Percentiles rank a stretch among this genome's conserved stretches.
Conservation (phyloP, 2,113 vertebrate species). For the Chaetura pelagica region DNA sequence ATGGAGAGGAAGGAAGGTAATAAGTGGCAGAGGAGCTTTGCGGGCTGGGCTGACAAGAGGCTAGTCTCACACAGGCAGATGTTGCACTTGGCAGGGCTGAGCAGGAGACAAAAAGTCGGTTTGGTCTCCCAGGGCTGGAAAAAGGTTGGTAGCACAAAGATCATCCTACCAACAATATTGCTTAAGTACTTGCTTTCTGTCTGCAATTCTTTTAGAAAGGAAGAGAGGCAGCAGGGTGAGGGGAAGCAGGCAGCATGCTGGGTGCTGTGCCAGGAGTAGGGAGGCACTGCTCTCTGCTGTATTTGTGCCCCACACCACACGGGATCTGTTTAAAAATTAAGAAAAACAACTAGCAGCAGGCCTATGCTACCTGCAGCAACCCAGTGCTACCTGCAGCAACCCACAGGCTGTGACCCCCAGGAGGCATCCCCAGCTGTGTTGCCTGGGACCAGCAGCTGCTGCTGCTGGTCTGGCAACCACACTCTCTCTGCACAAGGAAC, state of each 20-base stretch:
- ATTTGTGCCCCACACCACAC: no score
- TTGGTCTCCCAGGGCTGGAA: background rate
- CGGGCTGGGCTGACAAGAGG: background rate
- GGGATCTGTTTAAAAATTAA: background rate
- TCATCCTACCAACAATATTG: background rate
- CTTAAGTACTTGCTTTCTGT: background rate
- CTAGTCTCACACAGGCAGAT: background rate
- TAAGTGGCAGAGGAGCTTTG: background rate
- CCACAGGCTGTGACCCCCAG: background rate
- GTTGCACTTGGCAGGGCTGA: background rate
- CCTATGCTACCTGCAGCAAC: background rate
- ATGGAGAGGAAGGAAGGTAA: background rate
- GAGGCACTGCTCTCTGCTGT: background rate
- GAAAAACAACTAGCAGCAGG: background rate
- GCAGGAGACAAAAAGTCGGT: background rate
- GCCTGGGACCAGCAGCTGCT: fast-evolving
- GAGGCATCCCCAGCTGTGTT: background rate
- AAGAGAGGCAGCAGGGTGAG: background rate
- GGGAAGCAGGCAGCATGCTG: background rate
- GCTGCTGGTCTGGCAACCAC: background rate
- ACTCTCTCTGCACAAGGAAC: background rate
- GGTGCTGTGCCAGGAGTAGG: background rate
- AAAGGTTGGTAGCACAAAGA: background rate
- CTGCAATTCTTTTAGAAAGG: background rate
- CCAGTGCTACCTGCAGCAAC: background rate